These are phyloP conservation scores for Campoletis raptor DNA, from an alignment of 2,888 invertebrate genomes.

Conservation along the genomic window DNA sequence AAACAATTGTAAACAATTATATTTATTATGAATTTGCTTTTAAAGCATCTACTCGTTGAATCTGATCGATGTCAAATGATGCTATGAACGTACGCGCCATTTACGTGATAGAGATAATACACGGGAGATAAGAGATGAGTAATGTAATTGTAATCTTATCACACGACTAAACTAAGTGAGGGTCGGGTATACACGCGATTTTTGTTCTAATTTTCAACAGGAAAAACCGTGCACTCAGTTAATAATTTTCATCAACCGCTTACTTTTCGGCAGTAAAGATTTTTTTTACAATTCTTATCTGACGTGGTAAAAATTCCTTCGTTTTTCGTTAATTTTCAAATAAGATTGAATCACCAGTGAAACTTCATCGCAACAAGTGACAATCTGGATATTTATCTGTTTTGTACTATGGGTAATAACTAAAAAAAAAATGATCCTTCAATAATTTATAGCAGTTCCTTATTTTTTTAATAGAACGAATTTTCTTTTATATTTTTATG, in stretches of 20 bases:
- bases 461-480: not conserved
- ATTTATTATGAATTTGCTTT: conserved; percentile 14
- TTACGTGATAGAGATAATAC: conserved; percentile 66
- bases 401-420: not conserved
- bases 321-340: not conserved
- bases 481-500: not conserved
- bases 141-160: conserved; percentile 72
- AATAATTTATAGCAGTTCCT: not conserved
- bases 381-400: not conserved
- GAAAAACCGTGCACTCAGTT: conserved; percentile 21
- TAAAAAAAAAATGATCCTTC: not conserved
- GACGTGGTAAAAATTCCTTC: not conserved
- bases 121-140: conserved; percentile 69
- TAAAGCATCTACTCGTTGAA: conserved; percentile 34
- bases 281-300: not conserved
- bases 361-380: not conserved
- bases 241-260: conserved; percentile 13
- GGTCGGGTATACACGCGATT: not conserved
- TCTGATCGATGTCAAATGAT: conserved; percentile 56
- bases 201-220: conserved; percentile 40
- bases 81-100: conserved; percentile 63
- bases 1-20: conserved; percentile 15
- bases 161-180: conserved; percentile 37
- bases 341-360: not conserved
- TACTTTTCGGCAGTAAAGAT: not conserved